Conservation (phyloP, 2,888 invertebrate species). For the Cancer borealis region DNA sequence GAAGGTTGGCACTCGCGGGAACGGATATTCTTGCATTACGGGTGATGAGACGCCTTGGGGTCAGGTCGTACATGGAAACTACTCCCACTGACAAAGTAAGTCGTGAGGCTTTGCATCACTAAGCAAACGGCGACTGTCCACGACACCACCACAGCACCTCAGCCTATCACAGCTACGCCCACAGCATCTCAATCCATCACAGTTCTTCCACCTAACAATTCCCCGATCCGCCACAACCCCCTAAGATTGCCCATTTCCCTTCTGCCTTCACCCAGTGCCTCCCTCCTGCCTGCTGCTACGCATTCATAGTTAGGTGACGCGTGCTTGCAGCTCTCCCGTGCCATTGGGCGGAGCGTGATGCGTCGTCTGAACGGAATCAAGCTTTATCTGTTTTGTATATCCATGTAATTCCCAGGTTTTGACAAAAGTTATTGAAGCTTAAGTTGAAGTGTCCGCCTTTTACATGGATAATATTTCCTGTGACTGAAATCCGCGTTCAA, state of each 20-base stretch:
- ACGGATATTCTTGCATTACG: background rate
- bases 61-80: background rate
- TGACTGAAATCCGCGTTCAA: background rate
- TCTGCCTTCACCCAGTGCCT: too few species aligned
- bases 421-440: background rate
- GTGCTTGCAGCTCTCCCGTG: too few species aligned
- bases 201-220: background rate
- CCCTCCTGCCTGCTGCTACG: too few species aligned
- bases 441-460: background rate
- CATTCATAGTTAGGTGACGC: background rate
- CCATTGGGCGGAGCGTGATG: too few species aligned
- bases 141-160: background rate
- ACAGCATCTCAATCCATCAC: background rate
- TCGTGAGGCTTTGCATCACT: background rate
- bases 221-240: background rate
- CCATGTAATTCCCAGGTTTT: background rate
- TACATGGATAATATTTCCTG: background rate
- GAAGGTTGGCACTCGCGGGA: background rate
- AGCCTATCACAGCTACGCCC: background rate
- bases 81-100: background rate
- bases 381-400: background rate
- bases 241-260: background rate
- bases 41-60: background rate
- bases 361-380: background rate
- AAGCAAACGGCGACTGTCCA: background rate